Conservation (phyloP, 2,888 invertebrate genomes). For the Aporophyla lueneburgensis region DNA sequence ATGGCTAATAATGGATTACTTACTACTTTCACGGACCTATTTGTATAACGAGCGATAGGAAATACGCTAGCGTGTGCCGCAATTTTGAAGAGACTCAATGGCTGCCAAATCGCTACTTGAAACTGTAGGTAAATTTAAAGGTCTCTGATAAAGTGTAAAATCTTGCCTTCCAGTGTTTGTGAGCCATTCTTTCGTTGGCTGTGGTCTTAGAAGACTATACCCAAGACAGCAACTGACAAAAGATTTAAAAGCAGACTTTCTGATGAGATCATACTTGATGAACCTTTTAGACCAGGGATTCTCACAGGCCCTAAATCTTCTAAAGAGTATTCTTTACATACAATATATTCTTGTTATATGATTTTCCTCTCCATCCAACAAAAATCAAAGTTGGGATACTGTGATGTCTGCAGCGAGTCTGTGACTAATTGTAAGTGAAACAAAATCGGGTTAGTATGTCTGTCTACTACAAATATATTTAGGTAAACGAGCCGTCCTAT, state of each 20-base stretch:
- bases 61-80: slow-evolving; percentile 29
- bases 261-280: background rate
- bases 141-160: background rate
- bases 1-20: slow-evolving; percentile 44
- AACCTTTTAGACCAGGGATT: background rate
- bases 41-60: slow-evolving; percentile 24
- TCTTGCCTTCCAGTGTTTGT: background rate
- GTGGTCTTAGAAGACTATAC: background rate
- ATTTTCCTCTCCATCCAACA: too few relatives aligned
- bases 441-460: slow-evolving; percentile 41
- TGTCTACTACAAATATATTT: slow-evolving; percentile 30
- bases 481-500: slow-evolving; percentile 26
- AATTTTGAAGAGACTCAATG: slow-evolving; percentile 9
- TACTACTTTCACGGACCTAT: slow-evolving; percentile 42
- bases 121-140: background rate
- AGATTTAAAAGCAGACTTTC: background rate
- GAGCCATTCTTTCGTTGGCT: background rate
- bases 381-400: slow-evolving; percentile 8
- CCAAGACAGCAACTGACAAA: background rate
- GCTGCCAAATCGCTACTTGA: slow-evolving; percentile 32
- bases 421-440: slow-evolving; percentile 36
- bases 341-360: too few relatives aligned
- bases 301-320: background rate
- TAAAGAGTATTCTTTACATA: too few relatives aligned
- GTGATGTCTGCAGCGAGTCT: slow-evolving; percentile 17